Percentiles rank a stretch among this genome's conserved stretches.
Conservation (phyloP, 2,113 vertebrate species). For the Callospermophilus lateralis region DNA sequence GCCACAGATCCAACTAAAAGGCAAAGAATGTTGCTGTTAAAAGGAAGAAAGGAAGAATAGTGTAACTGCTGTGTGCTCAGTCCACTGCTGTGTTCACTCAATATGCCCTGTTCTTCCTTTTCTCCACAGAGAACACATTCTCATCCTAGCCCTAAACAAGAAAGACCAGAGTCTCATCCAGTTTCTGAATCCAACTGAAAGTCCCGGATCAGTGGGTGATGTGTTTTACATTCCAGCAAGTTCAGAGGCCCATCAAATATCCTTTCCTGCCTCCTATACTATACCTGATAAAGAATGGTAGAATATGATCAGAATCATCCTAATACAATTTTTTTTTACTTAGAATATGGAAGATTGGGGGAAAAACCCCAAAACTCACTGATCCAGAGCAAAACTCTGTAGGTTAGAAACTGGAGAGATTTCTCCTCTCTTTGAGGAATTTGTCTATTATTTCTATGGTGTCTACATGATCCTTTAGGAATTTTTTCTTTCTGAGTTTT, state of each 20-base stretch:
- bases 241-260: not conserved
- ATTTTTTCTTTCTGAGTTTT: not conserved
- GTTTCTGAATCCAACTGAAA: not conserved
- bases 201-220: not conserved
- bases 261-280: not conserved
- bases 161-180: not conserved
- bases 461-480: not conserved
- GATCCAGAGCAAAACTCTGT: not conserved
- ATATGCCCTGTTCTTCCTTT: not conserved
- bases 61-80: not conserved
- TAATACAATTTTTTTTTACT: not conserved
- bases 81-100: not conserved
- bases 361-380: not conserved
- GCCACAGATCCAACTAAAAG: not conserved
- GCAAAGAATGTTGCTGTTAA: not conserved
- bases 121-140: not conserved
- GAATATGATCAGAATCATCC: not conserved
- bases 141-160: not conserved
- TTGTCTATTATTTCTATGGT: not conserved
- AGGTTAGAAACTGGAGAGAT: not conserved
- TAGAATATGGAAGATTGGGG: not conserved
- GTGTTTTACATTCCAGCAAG: not conserved
- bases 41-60: not conserved
- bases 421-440: not conserved
- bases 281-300: not conserved